Evolutionary conservation across 2,113 vertebrate genomes (phyloP), one percentile per base, ranked within the genome.

Genomic region (Brachypodius melanocephalos): DNA sequence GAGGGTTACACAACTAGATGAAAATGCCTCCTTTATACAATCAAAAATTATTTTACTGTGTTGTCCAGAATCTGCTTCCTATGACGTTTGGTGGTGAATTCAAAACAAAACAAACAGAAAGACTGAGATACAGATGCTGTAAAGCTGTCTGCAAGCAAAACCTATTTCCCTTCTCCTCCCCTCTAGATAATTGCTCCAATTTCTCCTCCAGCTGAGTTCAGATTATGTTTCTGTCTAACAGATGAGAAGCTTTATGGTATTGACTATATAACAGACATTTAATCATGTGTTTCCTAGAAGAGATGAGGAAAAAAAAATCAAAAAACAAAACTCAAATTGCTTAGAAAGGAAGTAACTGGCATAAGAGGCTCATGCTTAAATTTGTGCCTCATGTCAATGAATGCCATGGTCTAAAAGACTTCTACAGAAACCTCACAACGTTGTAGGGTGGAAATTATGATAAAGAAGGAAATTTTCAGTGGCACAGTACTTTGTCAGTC

Each of bases 141-240:
- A 91, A 96, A 96, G 57, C 88, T 86, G 79, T 89, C 92, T 95
- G 91, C 91, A 95, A 96, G 97, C 69, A 97, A 95, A 96, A 90
- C 20, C 55, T 59, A 94, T 78, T 95, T 96, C 94, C 94, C 85
- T 92, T 88, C 85, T 84, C 91, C 69, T 86, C 82, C 77, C 71
- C 76, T n/a, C 28, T 25, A 67, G 61, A 87, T 96, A 96, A 96
- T 96, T 95, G 86, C 91, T 96, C 76, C 75, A 93, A 77, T 95
- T 97, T 96, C 92, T 96, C 89, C 55, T 75, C 87, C 95, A 97
- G 86, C 94, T 96, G 93, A 96, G 34, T 89, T 93, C 81, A 78
- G 84, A 95, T 96, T 94, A 84, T 68, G 32, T 93, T 93, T 93
- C 95, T 96, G 92, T 79, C 88, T 89, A 94, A 76, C 67, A 89